Base-by-base conservation (phyloP, 2,888 invertebrate species). In the Macrosoma leucophasiata region DNA sequence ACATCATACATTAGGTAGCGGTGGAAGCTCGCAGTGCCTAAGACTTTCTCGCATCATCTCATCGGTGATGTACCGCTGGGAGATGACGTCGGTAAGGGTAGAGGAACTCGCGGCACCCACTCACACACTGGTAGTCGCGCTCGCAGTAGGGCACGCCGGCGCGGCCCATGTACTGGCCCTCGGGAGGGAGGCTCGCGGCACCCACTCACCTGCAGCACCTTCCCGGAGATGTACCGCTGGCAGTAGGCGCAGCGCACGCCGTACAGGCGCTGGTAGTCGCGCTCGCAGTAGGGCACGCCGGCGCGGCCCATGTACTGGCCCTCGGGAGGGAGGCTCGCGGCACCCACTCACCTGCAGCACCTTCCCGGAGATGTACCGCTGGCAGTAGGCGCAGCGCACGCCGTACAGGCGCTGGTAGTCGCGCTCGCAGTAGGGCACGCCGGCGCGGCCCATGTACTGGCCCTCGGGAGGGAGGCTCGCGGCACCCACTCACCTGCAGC, bases 371-470 rank as follows among this genome's bases (percentile, higher is more conserved):
- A 98, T 98, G 85, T 93, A 98, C 47, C 97, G 90, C 71, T 91
- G 92, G 84, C 97, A 98, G 79, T 97, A 96, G 48, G 96, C 96
- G 85, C 97, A 98, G 72, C 94, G 94, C 50, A 98, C 97, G 43
- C 97, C 97, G 81, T 92, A 96, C 55, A 94, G 91, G 61, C 94
- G 93, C 82, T 98, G 97, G 85, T 97, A 98, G 85, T 97, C 97
- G 63, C 95, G 92, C 85, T 97, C 96, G 85, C 97, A 98, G 79
- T 96, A 96, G 21, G 97, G 97, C 65, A 92, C 88, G 40, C 95
- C 96, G 69, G 92, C 95, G 71, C 95, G 92, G 50, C 96, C 96
- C 95, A 97, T 96, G 84, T 97, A 97, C 84, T 97, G 97, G 48
- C 97, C 97, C 75, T 95, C n/a, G n/a, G n/a, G n/a, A n/a, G n/a